Percentiles rank a stretch among this genome's conserved stretches.
Conservation (phyloP, 2,888 invertebrate genomes). For the Drosophila lacicola region DNA sequence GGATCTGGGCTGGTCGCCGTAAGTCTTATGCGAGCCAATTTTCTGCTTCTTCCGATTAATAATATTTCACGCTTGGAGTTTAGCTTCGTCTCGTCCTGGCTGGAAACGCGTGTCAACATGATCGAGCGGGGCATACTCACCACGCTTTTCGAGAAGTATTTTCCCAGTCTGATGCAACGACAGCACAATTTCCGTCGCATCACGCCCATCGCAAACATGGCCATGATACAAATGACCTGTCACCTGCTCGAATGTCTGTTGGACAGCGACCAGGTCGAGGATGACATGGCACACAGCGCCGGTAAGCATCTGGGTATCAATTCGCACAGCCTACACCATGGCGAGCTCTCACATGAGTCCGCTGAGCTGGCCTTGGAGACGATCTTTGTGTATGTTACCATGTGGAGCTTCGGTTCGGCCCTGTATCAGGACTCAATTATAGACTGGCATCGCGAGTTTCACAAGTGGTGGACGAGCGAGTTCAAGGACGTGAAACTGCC, state of each 20-base stretch:
- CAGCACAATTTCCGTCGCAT: conserved; percentile 93
- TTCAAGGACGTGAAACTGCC: conserved; percentile 97
- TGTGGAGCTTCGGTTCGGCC: conserved; percentile 98
- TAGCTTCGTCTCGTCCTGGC: conserved; percentile 95
- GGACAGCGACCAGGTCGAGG: conserved; percentile 53
- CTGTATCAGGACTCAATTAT: conserved; percentile 95
- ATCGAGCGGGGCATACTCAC: conserved; percentile 93
- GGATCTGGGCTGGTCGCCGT: conserved; percentile 98
- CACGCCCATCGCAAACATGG: conserved; percentile 95
- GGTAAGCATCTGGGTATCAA: conserved; percentile 22
- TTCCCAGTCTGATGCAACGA: conserved; percentile 93
- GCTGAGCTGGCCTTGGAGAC: conserved; percentile 89
- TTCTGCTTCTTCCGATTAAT: neutral
- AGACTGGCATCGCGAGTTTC: conserved; percentile 97
- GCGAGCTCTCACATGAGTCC: conserved; percentile 88
- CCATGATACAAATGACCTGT: conserved; percentile 95
- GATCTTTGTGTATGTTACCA: conserved; percentile 95
- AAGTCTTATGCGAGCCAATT: conserved; percentile 83
- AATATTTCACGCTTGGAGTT: neutral
- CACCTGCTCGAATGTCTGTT: conserved; percentile 94
- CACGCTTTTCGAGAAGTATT: conserved; percentile 97
- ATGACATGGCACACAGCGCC: conserved; percentile 6
- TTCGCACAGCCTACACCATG: conserved; percentile 87
- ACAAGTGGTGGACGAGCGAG: conserved; percentile 97
- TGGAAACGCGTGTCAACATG: conserved; percentile 91